Conservation (phyloP, 2,888 invertebrate genomes). For the Calameuta filiformis region DNA sequence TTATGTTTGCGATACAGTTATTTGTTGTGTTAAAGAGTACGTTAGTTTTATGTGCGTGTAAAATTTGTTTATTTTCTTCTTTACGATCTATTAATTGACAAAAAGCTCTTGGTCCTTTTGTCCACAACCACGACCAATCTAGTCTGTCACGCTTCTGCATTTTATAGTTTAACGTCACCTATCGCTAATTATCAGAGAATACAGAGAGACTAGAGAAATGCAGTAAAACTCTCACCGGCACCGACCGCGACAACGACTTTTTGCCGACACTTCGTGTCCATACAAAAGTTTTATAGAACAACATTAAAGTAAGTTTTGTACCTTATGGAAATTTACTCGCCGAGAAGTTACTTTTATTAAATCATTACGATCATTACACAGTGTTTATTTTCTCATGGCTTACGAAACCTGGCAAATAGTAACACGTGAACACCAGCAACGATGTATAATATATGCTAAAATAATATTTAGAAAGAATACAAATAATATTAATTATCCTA, state of each 20-base stretch:
- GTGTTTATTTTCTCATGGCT: neutral
- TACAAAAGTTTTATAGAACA: neutral
- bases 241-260: neutral
- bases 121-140: neutral
- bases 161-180: neutral
- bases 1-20: neutral
- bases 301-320: neutral
- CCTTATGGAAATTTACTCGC: neutral
- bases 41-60: neutral
- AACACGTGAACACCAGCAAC: neutral
- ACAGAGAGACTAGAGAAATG: constrained; percentile 3
- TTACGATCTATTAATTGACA: neutral
- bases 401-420: neutral
- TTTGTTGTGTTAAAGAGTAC: neutral
- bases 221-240: constrained; percentile 2
- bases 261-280: neutral
- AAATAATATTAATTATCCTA: neutral
- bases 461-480: neutral
- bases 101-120: neutral
- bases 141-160: neutral
- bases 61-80: neutral
- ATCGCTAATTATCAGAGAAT: neutral
- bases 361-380: neutral
- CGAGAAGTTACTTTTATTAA: neutral
- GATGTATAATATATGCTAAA: neutral